phyloP scores from a whole-genome alignment of 2,113 vertebrate genomes.

The Oreochromis spilurus region DNA sequence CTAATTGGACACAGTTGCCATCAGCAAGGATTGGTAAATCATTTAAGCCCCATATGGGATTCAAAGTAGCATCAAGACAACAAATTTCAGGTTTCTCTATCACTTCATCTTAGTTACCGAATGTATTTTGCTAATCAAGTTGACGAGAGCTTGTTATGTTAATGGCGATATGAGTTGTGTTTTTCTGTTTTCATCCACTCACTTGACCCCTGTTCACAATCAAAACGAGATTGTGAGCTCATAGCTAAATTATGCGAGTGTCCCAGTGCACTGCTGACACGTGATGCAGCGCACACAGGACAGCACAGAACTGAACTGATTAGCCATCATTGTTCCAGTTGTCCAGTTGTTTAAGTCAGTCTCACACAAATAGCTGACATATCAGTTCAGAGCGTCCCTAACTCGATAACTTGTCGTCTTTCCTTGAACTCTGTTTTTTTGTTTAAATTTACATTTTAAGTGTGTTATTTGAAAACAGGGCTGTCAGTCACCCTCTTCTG shows the following conservation, averaged over 20 bases:
- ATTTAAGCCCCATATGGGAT: background rate
- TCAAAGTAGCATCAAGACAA: background rate
- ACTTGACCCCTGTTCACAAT: background rate
- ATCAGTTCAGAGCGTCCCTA: background rate
- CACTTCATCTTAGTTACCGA: background rate
- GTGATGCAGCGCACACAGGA: background rate
- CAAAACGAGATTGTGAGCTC: background rate
- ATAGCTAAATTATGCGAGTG: background rate
- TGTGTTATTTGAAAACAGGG: background rate
- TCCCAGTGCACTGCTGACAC: background rate
- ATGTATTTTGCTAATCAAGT: background rate
- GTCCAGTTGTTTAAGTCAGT: background rate
- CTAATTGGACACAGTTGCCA: background rate
- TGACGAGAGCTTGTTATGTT: background rate
- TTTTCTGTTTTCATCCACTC: background rate
- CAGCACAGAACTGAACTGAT: background rate
- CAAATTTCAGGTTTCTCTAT: background rate
- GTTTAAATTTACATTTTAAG: background rate
- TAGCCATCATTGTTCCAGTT: background rate
- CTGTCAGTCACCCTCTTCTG: slow-evolving; percentile 10
- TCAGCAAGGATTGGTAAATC: background rate
- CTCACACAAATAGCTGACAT: background rate
- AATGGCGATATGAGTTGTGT: background rate
- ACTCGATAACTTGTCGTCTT: background rate
- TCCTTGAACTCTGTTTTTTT: background rate